phyloP scores from a whole-genome alignment of 2,888 invertebrate species.

The Hirtodrosophila histrioides region DNA sequence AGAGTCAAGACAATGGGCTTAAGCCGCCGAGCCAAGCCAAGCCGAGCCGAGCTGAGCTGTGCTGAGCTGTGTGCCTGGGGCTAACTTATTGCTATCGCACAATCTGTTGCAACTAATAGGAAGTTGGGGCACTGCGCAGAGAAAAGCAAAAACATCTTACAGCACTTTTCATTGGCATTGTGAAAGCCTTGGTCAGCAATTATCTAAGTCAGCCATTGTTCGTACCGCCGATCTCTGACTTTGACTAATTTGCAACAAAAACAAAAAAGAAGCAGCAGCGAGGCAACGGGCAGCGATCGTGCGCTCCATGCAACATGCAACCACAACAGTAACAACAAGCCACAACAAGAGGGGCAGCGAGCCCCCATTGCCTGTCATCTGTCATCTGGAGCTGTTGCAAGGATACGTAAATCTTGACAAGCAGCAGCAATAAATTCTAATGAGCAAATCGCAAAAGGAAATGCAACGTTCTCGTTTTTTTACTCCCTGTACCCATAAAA shows the following conservation, averaged over 20 bases:
- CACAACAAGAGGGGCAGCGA: background rate
- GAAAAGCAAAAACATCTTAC: slow-evolving; percentile 38
- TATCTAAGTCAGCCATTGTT: slow-evolving; percentile 76
- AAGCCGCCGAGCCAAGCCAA: background rate
- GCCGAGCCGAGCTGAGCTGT: background rate
- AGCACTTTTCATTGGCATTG: slow-evolving; percentile 71
- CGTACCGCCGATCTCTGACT: slow-evolving; percentile 69
- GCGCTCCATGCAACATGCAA: slow-evolving; percentile 30
- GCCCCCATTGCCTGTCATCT: slow-evolving; percentile 9
- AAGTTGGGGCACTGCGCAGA: slow-evolving; percentile 53
- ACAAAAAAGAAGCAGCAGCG: slow-evolving; percentile 23
- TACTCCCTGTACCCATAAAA: background rate
- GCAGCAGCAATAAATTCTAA: slow-evolving; percentile 81
- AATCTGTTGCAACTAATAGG: slow-evolving; percentile 76
- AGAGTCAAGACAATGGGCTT: slow-evolving; percentile 48
- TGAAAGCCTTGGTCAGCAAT: slow-evolving; percentile 73
- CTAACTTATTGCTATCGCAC: slow-evolving; percentile 78
- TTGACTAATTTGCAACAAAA: slow-evolving; percentile 76
- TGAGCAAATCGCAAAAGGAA: slow-evolving; percentile 77
- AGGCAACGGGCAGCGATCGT: slow-evolving; percentile 9
- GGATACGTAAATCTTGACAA: slow-evolving; percentile 82
- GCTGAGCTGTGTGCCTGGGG: slow-evolving; percentile 33
- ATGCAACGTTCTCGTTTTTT: slow-evolving; percentile 58
- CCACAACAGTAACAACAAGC: slow-evolving; percentile 4
- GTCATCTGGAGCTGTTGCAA: slow-evolving; percentile 48